Conservation (phyloP, 2,113 vertebrate genomes). For the Aphelocoma coerulescens region DNA sequence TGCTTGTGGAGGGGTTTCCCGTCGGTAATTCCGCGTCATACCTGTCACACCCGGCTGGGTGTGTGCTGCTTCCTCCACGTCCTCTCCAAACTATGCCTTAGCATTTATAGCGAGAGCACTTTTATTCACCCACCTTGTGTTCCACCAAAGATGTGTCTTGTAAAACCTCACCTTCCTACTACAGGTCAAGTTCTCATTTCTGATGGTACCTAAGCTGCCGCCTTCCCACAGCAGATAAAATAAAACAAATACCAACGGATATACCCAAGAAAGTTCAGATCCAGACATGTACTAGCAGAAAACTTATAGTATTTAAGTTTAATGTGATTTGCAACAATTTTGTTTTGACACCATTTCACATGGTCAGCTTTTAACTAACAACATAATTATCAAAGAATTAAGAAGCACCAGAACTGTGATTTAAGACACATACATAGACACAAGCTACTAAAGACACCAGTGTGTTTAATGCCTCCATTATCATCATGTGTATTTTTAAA, state of each 20-base stretch:
- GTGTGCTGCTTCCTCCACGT: not conserved
- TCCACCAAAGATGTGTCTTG: not conserved
- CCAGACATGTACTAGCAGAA: not conserved
- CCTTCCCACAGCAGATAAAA: not conserved
- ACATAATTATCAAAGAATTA: not conserved
- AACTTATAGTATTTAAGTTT: not conserved
- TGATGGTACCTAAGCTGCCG: not conserved
- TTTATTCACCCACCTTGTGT: not conserved
- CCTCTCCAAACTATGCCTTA: not conserved
- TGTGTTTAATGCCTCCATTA: not conserved
- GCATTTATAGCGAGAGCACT: not conserved
- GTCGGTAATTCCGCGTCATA: rapidly evolving
- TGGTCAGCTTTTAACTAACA: not conserved
- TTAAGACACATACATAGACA: not conserved
- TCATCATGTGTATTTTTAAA: not conserved
- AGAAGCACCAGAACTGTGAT: not conserved
- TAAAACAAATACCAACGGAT: not conserved
- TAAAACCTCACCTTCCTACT: not conserved
- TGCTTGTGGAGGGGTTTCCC: rapidly evolving
- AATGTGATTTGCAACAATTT: not conserved
- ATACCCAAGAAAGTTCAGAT: not conserved
- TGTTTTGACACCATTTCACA: not conserved
- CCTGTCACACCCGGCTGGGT: not conserved
- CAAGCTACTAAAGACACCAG: not conserved
- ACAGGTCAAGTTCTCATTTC: not conserved